Conservation (phyloP, 2,797 vertebrate species). For the Erpetoichthys calabaricus region DNA sequence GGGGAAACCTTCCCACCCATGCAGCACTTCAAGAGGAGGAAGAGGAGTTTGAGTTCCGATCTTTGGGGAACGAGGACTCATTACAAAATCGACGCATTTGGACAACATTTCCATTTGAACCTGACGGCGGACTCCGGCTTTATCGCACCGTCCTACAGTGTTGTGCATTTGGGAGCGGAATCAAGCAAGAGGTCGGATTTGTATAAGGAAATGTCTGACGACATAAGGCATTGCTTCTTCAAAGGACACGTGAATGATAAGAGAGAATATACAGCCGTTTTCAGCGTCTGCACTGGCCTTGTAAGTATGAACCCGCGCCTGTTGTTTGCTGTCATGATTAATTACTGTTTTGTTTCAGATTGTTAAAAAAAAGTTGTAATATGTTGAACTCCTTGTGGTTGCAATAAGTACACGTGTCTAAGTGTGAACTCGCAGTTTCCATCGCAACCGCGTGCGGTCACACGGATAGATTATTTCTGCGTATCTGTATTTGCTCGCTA, state of each 20-base stretch:
- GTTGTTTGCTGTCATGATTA: no score
- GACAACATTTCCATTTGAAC: slow-evolving; percentile 79
- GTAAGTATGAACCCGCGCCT: slow-evolving; percentile 48
- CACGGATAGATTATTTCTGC: no score
- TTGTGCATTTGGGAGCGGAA: slow-evolving; percentile 61
- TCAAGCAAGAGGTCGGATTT: slow-evolving; percentile 19
- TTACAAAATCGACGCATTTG: slow-evolving; percentile 76
- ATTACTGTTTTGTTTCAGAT: no score
- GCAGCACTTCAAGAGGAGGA: slow-evolving; percentile 65
- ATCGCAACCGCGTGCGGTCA: no score
- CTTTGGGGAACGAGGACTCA: slow-evolving; percentile 49
- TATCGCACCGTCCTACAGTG: slow-evolving; percentile 62
- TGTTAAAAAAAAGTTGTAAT: no score
- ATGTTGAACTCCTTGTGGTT: no score
- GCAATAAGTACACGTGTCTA: no score
- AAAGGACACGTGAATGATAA: slow-evolving; percentile 76
- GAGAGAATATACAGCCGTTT: slow-evolving; percentile 57
- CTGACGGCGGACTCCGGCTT: slow-evolving; percentile 74
- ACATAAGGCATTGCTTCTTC: slow-evolving; percentile 84
- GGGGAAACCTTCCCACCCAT: slow-evolving; percentile 71
- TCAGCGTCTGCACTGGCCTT: slow-evolving; percentile 87
- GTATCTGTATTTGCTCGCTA: no score
- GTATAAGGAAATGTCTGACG: slow-evolving; percentile 31
- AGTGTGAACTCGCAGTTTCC: no score
- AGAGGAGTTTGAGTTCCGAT: slow-evolving; percentile 55